Conservation (phyloP, 2,113 vertebrate species). For the Pleuronectes platessa region DNA sequence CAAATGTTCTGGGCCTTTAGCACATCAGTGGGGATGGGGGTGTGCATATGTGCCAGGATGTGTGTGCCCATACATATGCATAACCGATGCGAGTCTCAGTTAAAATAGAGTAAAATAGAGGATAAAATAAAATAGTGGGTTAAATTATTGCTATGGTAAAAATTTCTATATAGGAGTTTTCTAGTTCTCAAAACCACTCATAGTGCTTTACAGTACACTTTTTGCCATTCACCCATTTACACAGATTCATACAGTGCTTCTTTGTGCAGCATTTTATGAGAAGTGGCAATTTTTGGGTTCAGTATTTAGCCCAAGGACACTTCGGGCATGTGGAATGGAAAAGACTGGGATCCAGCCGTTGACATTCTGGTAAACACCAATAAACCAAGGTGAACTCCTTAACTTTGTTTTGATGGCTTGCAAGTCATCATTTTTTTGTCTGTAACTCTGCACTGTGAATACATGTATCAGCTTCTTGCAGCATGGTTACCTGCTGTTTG, state of each 20-base stretch:
- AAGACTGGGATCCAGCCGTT: too few species aligned
- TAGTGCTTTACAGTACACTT: too few species aligned
- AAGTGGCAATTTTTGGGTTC: too few species aligned
- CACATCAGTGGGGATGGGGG: not conserved
- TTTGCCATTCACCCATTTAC: too few species aligned
- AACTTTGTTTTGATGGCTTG: not conserved
- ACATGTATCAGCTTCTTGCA: not conserved
- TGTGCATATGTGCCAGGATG: not conserved
- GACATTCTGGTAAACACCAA: not conserved
- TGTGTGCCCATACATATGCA: not conserved
- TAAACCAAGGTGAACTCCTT: not conserved
- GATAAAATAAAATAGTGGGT: not conserved
- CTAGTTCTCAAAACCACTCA: too few species aligned
- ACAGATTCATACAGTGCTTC: too few species aligned
- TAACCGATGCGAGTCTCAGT: too few species aligned
- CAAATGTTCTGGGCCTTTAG: conserved; percentile 11
- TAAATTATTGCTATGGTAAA: too few species aligned
- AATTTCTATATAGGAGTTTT: too few species aligned
- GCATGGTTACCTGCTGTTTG: not conserved
- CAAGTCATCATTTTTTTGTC: not conserved
- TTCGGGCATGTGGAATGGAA: too few species aligned
- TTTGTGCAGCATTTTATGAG: too few species aligned
- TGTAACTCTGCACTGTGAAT: not conserved
- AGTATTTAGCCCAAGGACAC: too few species aligned
- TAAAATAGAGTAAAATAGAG: not conserved